Evolutionary conservation across 1,140 invertebrate genomes (phyloP).

Genomic region (Musca domestica): DNA sequence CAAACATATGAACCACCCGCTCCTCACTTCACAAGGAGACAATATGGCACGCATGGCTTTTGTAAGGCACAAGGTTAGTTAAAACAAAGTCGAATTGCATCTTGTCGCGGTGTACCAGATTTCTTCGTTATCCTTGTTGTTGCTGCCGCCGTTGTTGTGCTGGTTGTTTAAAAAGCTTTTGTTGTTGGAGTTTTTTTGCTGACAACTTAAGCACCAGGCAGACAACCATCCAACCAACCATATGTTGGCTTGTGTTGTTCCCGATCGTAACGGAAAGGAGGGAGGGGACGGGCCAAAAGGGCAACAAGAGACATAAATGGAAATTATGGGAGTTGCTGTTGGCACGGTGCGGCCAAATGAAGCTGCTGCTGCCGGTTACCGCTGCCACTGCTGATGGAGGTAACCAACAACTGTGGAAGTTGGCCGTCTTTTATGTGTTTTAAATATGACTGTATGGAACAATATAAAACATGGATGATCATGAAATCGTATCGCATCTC

Average conservation of each 20-base stretch:
- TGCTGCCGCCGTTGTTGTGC: too few relatives aligned
- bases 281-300: background rate
- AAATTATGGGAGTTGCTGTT: slow-evolving; percentile 14
- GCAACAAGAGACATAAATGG: slow-evolving; percentile 20
- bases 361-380: background rate
- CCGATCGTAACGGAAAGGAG: background rate
- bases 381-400: too few relatives aligned
- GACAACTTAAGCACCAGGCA: too few relatives aligned
- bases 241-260: background rate
- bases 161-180: background rate
- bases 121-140: background rate
- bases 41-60: background rate
- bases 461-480: slow-evolving; percentile 14
- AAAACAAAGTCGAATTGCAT: slow-evolving; percentile 1
- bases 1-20: background rate
- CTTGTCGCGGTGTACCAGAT: background rate
- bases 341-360: too few relatives aligned
- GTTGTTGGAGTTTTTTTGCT: background rate
- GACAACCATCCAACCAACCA: too few relatives aligned
- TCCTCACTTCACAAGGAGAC: too few relatives aligned
- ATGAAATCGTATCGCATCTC: too few relatives aligned
- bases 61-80: slow-evolving; percentile 20
- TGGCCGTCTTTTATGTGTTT: slow-evolving; percentile 15
- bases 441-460: slow-evolving; percentile 21
- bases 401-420: background rate